phyloP scores from a whole-genome alignment of 1,140 invertebrate species.

The Calliopsis andreniformis region DNA sequence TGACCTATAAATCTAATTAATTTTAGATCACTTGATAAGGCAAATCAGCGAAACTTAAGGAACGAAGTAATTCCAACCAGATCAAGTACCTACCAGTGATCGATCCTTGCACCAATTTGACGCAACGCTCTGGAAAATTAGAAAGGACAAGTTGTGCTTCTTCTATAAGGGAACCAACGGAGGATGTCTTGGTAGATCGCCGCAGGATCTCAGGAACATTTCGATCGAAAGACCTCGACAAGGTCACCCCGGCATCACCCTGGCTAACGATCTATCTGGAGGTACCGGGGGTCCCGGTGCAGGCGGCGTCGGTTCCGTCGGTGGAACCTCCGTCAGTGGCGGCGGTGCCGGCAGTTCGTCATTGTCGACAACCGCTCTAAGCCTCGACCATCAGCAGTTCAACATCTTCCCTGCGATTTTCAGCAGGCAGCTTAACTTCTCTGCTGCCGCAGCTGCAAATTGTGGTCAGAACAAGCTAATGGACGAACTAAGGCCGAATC shows the following conservation, averaged over 20 bases:
- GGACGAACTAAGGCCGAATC: constrained; percentile 91
- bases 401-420: constrained; percentile 95
- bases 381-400: constrained; percentile 89
- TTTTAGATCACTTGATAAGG: too few species aligned
- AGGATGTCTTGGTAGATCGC: constrained; percentile 50
- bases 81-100: too few species aligned
- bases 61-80: too few species aligned
- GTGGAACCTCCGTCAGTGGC: constrained; percentile 67
- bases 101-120: not conserved
- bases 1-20: too few species aligned
- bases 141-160: not conserved
- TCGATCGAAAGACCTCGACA: constrained; percentile 66
- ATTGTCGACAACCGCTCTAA: constrained; percentile 80
- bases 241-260: constrained; percentile 80
- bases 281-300: constrained; percentile 77
- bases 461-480: constrained; percentile 89
- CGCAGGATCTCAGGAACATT: constrained; percentile 20
- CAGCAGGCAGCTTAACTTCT: constrained; percentile 92
- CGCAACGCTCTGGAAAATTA: not conserved
- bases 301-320: constrained; percentile 75
- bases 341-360: constrained; percentile 65
- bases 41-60: too few species aligned
- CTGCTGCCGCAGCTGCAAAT: constrained; percentile 82
- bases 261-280: constrained; percentile 81
- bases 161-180: constrained; percentile 2